Evolutionary conservation across 2,797 vertebrate species (phyloP).

Genomic region (Sarcoramphus papa): DNA sequence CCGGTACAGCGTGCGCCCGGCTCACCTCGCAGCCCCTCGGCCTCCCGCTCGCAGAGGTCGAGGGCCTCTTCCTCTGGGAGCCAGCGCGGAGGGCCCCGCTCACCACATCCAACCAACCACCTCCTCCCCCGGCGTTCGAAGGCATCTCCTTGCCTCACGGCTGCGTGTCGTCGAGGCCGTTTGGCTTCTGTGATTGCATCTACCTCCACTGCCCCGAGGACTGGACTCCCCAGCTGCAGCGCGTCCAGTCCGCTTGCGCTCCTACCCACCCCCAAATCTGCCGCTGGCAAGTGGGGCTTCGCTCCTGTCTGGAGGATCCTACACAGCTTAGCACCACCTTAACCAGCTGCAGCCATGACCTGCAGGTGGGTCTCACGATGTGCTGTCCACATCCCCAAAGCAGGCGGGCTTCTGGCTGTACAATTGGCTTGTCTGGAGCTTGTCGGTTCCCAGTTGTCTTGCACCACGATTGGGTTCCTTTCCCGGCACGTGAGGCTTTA

Average conservation of each 20-base stretch:
- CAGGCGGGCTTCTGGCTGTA: neutral
- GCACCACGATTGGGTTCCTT: neutral
- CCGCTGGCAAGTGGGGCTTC: neutral
- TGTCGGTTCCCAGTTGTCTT: fast-evolving
- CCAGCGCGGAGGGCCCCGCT: fast-evolving
- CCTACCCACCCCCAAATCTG: neutral
- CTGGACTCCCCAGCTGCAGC: neutral
- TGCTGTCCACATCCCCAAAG: fast-evolving
- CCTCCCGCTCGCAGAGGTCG: fast-evolving
- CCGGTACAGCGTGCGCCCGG: neutral
- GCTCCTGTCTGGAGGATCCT: fast-evolving
- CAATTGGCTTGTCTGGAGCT: neutral
- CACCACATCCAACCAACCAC: fast-evolving
- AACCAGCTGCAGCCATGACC: neutral
- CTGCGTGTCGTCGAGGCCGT: fast-evolving
- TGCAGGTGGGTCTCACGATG: fast-evolving
- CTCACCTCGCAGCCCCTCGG: neutral
- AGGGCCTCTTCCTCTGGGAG: fast-evolving
- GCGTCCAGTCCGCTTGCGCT: fast-evolving
- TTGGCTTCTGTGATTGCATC: too few species aligned
- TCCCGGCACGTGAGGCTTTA: fast-evolving
- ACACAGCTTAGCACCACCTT: too few species aligned
- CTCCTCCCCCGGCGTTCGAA: fast-evolving
- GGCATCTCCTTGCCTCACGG: neutral
- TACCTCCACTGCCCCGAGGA: too few species aligned